Percentiles rank a stretch among this genome's conserved stretches.
phyloP scores from a whole-genome alignment of 1,140 invertebrate genomes.

The Archivesica marissinica region DNA sequence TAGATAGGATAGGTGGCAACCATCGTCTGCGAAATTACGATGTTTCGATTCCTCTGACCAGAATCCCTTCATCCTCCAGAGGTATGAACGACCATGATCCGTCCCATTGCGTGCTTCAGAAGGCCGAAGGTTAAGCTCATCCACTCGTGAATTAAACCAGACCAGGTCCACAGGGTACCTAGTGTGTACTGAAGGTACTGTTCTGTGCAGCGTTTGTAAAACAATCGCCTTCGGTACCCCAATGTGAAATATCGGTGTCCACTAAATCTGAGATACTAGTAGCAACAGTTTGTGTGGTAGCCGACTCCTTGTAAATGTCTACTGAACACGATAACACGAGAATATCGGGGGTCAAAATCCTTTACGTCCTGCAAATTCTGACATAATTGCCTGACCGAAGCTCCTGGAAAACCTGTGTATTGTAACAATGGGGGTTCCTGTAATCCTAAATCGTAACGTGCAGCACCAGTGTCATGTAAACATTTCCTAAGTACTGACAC shows the following conservation, averaged over 20 bases:
- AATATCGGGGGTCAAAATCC: too few species aligned
- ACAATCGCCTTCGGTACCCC: too few species aligned
- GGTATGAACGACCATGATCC: background rate
- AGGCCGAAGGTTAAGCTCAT: slow-evolving; percentile 9
- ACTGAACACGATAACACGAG: too few species aligned
- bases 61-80: slow-evolving; percentile 9
- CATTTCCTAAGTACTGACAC: too few species aligned
- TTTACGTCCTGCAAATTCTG: too few species aligned
- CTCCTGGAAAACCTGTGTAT: background rate
- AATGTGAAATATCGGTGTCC: slow-evolving; percentile 18
- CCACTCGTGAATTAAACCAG: slow-evolving; percentile 33
- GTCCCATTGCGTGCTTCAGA: background rate
- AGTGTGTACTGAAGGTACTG: too few species aligned
- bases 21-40: background rate
- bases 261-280: slow-evolving; percentile 6
- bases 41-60: background rate
- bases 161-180: slow-evolving; percentile 5
- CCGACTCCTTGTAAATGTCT: too few species aligned
- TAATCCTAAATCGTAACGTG: background rate
- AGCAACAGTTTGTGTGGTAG: background rate
- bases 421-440: background rate
- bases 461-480: too few species aligned
- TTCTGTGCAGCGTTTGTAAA: too few species aligned
- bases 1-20: background rate
- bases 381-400: too few species aligned